Evolutionary conservation across 2,797 vertebrate species (phyloP).

Genomic region (Spheniscus humboldti): DNA sequence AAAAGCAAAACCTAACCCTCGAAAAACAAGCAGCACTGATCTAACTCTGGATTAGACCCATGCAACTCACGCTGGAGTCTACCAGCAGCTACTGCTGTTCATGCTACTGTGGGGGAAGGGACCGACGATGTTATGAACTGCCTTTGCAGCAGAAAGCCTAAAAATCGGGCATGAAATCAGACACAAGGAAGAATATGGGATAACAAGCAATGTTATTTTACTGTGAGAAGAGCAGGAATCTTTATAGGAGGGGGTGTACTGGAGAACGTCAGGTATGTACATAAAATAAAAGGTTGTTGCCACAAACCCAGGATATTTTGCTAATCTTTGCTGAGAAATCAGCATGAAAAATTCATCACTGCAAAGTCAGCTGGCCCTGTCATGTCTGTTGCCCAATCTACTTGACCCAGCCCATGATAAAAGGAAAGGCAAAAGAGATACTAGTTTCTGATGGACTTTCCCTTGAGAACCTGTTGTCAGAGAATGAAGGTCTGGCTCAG

Average conservation of each 20-base stretch:
- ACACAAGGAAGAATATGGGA: background rate
- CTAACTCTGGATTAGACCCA: background rate
- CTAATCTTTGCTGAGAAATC: constrained; percentile 49
- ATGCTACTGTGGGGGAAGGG: background rate
- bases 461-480: background rate
- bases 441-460: background rate
- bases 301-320: constrained; percentile 35
- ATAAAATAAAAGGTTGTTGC: constrained; percentile 31
- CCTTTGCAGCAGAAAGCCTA: background rate
- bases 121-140: background rate
- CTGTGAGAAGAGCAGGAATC: background rate
- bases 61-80: background rate
- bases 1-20: constrained; percentile 1
- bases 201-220: background rate
- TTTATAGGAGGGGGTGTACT: background rate
- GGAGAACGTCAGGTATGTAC: constrained; percentile 11
- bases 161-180: background rate
- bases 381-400: constrained; percentile 11
- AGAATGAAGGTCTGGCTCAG: background rate
- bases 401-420: background rate
- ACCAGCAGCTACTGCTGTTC: background rate
- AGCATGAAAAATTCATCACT: constrained; percentile 15
- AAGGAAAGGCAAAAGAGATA: background rate
- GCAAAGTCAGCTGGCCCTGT: constrained; percentile 3
- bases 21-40: background rate